A percentile compares a stretch with the other conserved stretches of the same genome.
Evolutionary conservation across 92 coral and sea anemone species (phyloP).

Genomic region (Desmophyllum pertusum): DNA sequence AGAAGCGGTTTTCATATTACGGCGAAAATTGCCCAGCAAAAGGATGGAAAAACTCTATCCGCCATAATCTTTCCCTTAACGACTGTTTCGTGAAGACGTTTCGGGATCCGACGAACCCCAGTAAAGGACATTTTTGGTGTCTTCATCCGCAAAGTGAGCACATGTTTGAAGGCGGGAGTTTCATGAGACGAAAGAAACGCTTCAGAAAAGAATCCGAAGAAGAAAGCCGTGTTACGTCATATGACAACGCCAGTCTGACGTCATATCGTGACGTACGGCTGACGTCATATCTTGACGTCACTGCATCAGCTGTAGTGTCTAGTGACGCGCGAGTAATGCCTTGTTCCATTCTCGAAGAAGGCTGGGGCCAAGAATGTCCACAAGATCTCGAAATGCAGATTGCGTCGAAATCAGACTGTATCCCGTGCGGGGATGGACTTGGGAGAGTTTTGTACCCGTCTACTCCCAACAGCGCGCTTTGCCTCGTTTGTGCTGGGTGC

Average conservation of each 20-base stretch:
- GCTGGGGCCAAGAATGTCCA: neutral
- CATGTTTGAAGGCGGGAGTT: constrained; percentile 96
- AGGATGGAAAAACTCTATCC: constrained; percentile 94
- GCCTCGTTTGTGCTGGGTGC: constrained; percentile 34
- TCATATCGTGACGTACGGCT: neutral
- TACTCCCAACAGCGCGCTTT: neutral
- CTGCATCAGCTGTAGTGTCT: neutral
- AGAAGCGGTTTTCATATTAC: constrained; percentile 73
- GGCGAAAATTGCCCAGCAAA: constrained; percentile 68
- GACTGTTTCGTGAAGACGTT: constrained; percentile 91
- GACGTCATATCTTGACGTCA: neutral
- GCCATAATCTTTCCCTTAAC: constrained; percentile 93
- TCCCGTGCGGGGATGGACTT: neutral
- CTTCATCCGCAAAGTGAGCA: constrained; percentile 74
- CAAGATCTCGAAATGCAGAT: neutral
- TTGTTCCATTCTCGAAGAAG: neutral
- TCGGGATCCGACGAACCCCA: constrained; percentile 71
- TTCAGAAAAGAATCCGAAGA: constrained; percentile 39
- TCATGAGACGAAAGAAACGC: constrained; percentile 84
- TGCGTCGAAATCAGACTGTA: neutral
- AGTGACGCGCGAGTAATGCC: neutral
- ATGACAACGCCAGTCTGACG: neutral
- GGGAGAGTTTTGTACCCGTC: neutral
- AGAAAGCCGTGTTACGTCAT: neutral
- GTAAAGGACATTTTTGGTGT: constrained; percentile 90